Percentiles rank a stretch among this genome's conserved stretches.
Conservation (phyloP, 2,888 invertebrate species). For the Drosophila multiciliata region DNA sequence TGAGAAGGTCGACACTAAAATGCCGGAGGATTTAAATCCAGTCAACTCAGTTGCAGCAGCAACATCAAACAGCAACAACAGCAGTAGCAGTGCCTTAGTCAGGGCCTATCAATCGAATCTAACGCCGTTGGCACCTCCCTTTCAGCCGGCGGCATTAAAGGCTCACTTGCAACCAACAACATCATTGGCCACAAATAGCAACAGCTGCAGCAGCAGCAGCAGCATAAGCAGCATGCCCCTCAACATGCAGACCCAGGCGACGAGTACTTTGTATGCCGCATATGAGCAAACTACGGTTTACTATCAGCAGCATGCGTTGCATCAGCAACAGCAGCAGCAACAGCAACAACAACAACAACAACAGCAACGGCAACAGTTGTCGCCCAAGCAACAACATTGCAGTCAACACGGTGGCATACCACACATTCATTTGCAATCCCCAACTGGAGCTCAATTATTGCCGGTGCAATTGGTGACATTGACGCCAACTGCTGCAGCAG, state of each 20-base stretch:
- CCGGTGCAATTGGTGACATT: conserved; percentile 86
- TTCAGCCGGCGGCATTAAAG: conserved; percentile 74
- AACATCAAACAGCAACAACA: conserved; percentile 17
- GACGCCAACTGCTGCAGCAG: conserved; percentile 79
- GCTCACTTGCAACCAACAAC: conserved; percentile 43
- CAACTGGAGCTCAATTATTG: conserved; percentile 85
- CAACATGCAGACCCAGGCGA: conserved; percentile 20
- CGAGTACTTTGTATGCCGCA: conserved; percentile 61
- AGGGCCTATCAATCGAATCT: conserved; percentile 81
- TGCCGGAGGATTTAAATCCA: conserved; percentile 6
- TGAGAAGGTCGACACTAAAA: conserved; percentile 7
- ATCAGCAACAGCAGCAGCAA: conserved; percentile 45
- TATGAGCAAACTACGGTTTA: conserved; percentile 79
- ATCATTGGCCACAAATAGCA: conserved; percentile 23
- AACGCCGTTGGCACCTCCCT: conserved; percentile 81
- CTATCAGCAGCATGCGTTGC: conserved; percentile 64
- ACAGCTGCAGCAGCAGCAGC: conserved; percentile 27
- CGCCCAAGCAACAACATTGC: conserved; percentile 49
- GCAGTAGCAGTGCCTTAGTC: conserved; percentile 57
- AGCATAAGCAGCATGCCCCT: conserved; percentile 35
- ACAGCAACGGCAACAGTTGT: conserved; percentile 34
- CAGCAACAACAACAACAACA: conserved; percentile 50
- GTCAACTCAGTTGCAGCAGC: conserved; percentile 5
- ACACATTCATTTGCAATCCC: conserved; percentile 69
- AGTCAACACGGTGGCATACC: conserved; percentile 76